phyloP scores from a whole-genome alignment of 2,888 invertebrate species.

The Lamellibrachia columna region DNA sequence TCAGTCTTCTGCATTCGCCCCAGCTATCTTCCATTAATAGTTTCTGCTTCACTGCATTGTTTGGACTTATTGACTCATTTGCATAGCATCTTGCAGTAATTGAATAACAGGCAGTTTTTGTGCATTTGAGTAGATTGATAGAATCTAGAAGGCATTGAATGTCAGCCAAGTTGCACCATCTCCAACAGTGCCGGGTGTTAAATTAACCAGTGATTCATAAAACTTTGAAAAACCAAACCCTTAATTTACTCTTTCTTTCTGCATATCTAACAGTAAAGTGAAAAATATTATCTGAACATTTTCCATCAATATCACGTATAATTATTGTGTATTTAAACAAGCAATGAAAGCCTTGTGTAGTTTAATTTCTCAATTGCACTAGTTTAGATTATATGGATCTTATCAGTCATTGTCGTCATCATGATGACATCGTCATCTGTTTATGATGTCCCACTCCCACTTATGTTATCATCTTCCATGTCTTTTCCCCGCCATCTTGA shows the following conservation, averaged over 20 bases:
- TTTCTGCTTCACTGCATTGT: slow-evolving; percentile 10
- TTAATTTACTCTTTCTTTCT: not conserved
- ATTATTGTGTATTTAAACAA: not conserved
- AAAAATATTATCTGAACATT: not conserved
- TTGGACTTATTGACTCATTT: not conserved
- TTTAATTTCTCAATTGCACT: not conserved
- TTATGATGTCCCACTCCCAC: not conserved
- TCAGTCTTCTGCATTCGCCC: not conserved
- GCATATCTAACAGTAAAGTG: not conserved
- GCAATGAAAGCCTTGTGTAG: not conserved
- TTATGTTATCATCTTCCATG: no score
- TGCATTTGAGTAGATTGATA: not conserved
- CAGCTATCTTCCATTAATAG: not conserved
- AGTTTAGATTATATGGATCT: not conserved
- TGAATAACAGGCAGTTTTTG: slow-evolving; percentile 1
- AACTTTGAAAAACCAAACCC: not conserved
- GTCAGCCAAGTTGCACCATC: not conserved
- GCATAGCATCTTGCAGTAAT: slow-evolving; percentile 6
- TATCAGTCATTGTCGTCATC: not conserved
- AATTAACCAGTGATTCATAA: not conserved
- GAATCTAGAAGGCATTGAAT: not conserved
- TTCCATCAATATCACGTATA: not conserved
- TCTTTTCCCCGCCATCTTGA: no score
- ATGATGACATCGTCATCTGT: not conserved
- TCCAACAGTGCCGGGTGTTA: not conserved